Conservation (phyloP, 2,888 invertebrate genomes). For the Horisme vitalbata region DNA sequence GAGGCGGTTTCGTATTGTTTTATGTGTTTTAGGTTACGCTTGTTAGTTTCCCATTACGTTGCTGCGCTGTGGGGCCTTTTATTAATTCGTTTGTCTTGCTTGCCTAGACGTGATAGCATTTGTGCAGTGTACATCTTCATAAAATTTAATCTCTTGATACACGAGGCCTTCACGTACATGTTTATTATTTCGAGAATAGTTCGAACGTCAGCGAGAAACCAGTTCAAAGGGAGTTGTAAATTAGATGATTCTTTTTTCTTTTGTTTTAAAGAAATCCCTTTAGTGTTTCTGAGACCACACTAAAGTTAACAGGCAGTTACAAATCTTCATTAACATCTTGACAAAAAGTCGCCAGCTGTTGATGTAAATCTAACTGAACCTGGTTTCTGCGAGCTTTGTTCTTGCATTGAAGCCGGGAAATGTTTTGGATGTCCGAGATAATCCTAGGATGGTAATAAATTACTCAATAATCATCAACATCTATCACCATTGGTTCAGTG, state of each 20-base stretch:
- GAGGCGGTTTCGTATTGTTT: conserved; percentile 54
- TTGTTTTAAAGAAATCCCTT: conserved; percentile 57
- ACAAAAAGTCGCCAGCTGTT: conserved; percentile 67
- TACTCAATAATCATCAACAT: conserved; percentile 12
- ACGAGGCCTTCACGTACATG: conserved; percentile 39
- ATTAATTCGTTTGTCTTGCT: conserved; percentile 58
- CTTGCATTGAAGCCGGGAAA: conserved; percentile 30
- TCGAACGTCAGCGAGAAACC: conserved; percentile 49
- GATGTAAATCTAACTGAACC: conserved; percentile 58
- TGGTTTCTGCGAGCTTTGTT: conserved; percentile 43
- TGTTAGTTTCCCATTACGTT: conserved; percentile 67
- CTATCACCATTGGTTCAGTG: conserved; percentile 12
- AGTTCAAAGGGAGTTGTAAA: conserved; percentile 67
- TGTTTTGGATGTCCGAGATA: conserved; percentile 26
- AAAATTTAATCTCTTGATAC: conserved; percentile 48
- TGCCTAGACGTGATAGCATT: conserved; percentile 47
- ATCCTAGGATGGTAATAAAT: conserved; percentile 23
- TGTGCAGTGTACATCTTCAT: conserved; percentile 50
- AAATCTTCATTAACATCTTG: conserved; percentile 74
- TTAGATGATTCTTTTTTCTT: conserved; percentile 56
- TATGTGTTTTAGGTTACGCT: conserved; percentile 66
- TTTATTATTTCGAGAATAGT: conserved; percentile 55
- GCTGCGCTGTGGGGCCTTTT: conserved; percentile 52
- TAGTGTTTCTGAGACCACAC: conserved; percentile 59
- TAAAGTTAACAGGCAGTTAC: conserved; percentile 61